These are phyloP conservation scores for Zaprionus ghesquierei DNA, from an alignment of 1,140 invertebrate genomes.

Conservation along the genomic window DNA sequence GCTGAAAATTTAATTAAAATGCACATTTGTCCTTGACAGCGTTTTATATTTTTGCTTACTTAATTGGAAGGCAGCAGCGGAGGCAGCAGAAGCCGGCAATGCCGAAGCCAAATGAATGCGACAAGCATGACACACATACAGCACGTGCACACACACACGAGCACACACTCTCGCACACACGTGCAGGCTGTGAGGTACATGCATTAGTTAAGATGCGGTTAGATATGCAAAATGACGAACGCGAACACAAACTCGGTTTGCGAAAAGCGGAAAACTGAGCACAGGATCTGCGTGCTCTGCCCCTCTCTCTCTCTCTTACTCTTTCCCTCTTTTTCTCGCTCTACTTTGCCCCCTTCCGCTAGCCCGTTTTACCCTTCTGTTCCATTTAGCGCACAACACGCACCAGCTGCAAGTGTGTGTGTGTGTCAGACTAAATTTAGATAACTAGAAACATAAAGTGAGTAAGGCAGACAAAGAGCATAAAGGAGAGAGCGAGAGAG, in stretches of 20 bases:
- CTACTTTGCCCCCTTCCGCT: not conserved
- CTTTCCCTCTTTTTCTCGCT: not conserved
- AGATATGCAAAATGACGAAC: slow-evolving; percentile 56
- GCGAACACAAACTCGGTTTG: slow-evolving; percentile 25
- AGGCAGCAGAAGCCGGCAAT: slow-evolving; percentile 17
- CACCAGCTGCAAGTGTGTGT: slow-evolving; percentile 6
- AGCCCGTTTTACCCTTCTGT: not conserved
- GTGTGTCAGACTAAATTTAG: slow-evolving; percentile 22
- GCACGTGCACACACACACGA: slow-evolving; percentile 1
- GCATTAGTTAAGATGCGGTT: slow-evolving; percentile 46
- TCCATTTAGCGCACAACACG: slow-evolving; percentile 23
- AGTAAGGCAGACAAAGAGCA: not conserved
- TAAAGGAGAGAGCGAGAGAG: not conserved
- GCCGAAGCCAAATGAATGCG: slow-evolving; percentile 50
- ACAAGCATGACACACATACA: slow-evolving; percentile 23
- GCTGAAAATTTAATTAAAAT: slow-evolving; percentile 79
- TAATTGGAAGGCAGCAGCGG: slow-evolving; percentile 59
- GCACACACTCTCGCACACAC: not conserved
- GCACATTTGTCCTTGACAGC: slow-evolving; percentile 78
- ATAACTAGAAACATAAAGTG: slow-evolving; percentile 17
- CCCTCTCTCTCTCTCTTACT: not conserved
- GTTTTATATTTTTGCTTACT: slow-evolving; percentile 71
- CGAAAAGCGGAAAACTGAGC: slow-evolving; percentile 9
- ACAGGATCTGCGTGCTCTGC: not conserved
- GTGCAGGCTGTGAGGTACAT: slow-evolving; percentile 2